Evolutionary conservation across 2,888 invertebrate species (phyloP).

Genomic region (Sinodicranocentrus sp.): DNA sequence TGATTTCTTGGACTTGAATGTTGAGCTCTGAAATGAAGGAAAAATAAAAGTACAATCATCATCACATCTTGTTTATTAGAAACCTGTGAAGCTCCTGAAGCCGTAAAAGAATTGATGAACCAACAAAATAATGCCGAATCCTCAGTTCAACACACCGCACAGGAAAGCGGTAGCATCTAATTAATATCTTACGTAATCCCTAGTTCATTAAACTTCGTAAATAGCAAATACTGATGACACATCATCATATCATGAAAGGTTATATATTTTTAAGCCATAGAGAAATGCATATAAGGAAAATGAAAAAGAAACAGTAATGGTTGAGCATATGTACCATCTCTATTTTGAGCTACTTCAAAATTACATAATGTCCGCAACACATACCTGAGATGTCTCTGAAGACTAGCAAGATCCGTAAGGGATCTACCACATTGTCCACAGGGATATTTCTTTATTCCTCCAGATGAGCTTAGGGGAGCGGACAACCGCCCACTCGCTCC

Average conservation of each 20-base stretch:
- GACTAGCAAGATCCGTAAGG: conserved; percentile 75
- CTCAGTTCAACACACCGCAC: not conserved
- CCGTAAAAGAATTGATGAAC: conserved; percentile 40
- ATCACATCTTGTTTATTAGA: conserved; percentile 37
- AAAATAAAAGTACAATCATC: conserved; percentile 37
- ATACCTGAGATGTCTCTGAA: conserved; percentile 76
- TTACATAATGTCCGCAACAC: too few relatives aligned
- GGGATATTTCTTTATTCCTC: conserved; percentile 74
- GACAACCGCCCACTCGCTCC: conserved; percentile 54
- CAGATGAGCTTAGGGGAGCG: conserved; percentile 64
- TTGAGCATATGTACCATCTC: too few relatives aligned
- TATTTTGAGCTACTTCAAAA: too few relatives aligned
- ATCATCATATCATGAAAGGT: not conserved
- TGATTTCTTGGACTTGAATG: conserved; percentile 98
- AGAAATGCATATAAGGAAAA: too few relatives aligned
- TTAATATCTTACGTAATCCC: conserved; percentile 49
- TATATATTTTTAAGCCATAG: too few relatives aligned
- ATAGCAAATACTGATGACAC: conserved; percentile 18
- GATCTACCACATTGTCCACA: conserved; percentile 76
- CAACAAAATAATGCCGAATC: conserved; percentile 1
- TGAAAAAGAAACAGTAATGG: too few relatives aligned
- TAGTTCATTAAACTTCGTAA: not conserved
- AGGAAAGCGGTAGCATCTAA: conserved; percentile 23
- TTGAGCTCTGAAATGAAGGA: conserved; percentile 85
- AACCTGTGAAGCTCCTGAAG: conserved; percentile 41